Evolutionary conservation across 2,888 invertebrate species (phyloP), one percentile per base, ranked within the genome.

Genomic region (Dryadula phaetusa): DNA sequence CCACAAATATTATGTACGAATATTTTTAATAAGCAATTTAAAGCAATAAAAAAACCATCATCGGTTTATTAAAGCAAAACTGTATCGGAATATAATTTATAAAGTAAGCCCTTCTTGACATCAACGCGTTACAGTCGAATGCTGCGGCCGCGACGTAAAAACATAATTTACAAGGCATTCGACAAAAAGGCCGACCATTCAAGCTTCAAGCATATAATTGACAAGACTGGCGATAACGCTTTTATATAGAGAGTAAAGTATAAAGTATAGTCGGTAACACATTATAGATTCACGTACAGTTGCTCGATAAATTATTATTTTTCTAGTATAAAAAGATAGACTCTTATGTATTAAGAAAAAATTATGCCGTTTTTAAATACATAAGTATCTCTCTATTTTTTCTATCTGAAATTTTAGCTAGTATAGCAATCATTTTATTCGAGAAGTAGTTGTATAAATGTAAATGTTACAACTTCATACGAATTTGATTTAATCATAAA

Each of bases 211-310:
- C 75, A 74, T 77, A 82, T 86, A 88, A 88, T 88, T 88, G 90
- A 88, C 90, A 88, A 82, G 81, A 86, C 85, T 82, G 77, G 72
- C 80, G 85, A 87, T 87, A 87, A 86, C 84, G 82, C 79, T 52
- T 25, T 44, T 28, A 32, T 46, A 8, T 32, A 60, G 22, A 40
- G 28, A 28, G 3, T 14, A 32, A 16, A 0, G 1, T 34, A 42
- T 18, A 10, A 32, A 44, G 32, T 60, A 18, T 25, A 60, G 7
- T 32, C 12, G 1, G 37, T 37, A 5, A 12, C 12, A 37, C 37
- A 37, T 37, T 37, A 37, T 37, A 37, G 37, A 12, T 2, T 12
- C 37, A 14, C 22, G 2, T n/a, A 20, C 4, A 0, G 4, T 40
- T 16, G 49, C 49, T 28, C 0, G 14, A 25, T 14, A 22, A 47